Conservation (phyloP, 2,888 invertebrate genomes). For the Deilephila elpenor region DNA sequence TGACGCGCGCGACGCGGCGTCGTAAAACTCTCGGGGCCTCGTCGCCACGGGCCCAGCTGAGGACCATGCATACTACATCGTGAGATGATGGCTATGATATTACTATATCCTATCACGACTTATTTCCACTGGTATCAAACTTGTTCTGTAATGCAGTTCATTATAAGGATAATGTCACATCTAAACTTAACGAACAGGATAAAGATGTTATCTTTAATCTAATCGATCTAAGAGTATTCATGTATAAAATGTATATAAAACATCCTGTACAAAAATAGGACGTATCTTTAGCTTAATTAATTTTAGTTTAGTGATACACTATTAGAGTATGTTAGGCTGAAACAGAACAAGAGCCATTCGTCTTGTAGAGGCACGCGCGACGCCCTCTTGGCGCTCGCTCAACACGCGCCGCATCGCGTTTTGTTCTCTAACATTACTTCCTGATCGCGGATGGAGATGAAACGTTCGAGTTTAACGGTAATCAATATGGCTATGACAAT, state of each 20-base stretch:
- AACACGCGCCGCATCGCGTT: background rate
- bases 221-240: no score
- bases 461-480: background rate
- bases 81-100: background rate
- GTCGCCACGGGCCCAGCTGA: slow-evolving; percentile 12
- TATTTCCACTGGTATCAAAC: background rate
- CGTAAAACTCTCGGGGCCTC: slow-evolving; percentile 22
- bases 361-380: background rate
- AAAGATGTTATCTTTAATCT: no score
- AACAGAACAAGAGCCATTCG: slow-evolving; percentile 1
- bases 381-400: slow-evolving; percentile 1
- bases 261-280: no score
- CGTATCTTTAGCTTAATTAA: no score
- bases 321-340: background rate
- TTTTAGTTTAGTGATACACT: background rate
- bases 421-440: background rate
- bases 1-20: slow-evolving; percentile 7
- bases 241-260: no score
- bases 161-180: no score
- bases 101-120: background rate
- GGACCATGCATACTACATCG: background rate
- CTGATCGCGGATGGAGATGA: background rate
- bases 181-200: no score
- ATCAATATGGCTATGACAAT: background rate
- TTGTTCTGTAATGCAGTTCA: no score